phyloP scores from a whole-genome alignment of 2,888 invertebrate species.

The Asteroscopus sphinx region DNA sequence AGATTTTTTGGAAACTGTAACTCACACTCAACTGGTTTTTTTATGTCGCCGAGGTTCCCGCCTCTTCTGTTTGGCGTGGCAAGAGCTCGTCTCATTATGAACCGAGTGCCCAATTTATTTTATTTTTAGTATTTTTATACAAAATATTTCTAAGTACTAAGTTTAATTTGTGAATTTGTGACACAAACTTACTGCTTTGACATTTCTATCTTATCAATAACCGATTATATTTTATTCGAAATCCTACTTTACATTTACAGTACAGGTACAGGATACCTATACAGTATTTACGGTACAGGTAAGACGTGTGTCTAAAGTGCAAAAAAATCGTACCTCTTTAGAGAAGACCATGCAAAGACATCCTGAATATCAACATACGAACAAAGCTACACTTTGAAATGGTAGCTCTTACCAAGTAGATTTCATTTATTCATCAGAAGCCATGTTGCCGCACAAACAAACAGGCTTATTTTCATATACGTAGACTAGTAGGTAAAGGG shows the following conservation, averaged over 20 bases:
- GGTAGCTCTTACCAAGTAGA: constrained; percentile 25
- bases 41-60: constrained; percentile 34
- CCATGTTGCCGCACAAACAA: constrained; percentile 51
- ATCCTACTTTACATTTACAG: no score
- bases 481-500: constrained; percentile 60
- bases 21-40: constrained; percentile 43
- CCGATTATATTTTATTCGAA: no score
- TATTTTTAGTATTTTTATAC: constrained; percentile 45
- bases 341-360: neutral
- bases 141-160: constrained; percentile 22
- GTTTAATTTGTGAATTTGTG: constrained; percentile 18
- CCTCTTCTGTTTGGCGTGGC: constrained; percentile 41
- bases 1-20: constrained; percentile 25
- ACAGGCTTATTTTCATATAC: constrained; percentile 60
- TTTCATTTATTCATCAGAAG: constrained; percentile 50
- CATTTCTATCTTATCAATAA: no score
- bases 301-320: no score
- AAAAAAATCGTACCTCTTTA: neutral
- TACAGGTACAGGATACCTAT: no score
- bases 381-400: constrained; percentile 21
- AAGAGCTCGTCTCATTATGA: constrained; percentile 51
- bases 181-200: constrained; percentile 5
- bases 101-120: constrained; percentile 56
- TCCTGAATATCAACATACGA: constrained; percentile 13
- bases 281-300: no score